Conservation (phyloP, 2,113 vertebrate genomes). For the Cynopterus brachyotis region DNA sequence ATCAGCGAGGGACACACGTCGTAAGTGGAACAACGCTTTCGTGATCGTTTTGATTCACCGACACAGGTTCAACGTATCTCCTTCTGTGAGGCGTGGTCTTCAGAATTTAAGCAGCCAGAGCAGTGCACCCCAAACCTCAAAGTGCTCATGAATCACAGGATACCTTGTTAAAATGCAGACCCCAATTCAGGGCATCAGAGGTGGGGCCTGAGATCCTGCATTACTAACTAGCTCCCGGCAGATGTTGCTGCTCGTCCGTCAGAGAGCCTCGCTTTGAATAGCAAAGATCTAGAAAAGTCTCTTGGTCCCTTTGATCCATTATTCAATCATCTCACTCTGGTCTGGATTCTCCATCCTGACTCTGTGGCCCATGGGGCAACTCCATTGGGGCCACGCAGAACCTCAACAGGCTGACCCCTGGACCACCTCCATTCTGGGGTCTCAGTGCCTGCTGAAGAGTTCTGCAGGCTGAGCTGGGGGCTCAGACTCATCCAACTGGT, state of each 20-base stretch:
- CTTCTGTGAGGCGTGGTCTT: not conserved
- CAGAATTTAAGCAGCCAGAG: not conserved
- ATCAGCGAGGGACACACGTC: not conserved
- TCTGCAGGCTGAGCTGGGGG: not conserved
- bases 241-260: too few species aligned
- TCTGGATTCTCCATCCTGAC: not conserved
- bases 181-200: rapidly evolving
- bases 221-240: not conserved
- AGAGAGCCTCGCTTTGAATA: not conserved
- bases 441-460: not conserved
- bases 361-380: not conserved
- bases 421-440: not conserved
- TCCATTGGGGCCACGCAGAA: not conserved
- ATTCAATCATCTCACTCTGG: not conserved
- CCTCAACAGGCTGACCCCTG: not conserved
- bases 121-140: not conserved
- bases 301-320: not conserved
- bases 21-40: not conserved
- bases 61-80: not conserved
- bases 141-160: rapidly evolving
- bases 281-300: not conserved
- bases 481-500: not conserved
- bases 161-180: not conserved
- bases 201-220: not conserved
- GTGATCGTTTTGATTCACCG: not conserved